Conservation (phyloP, 2,888 invertebrate species). For the Altica lythri region DNA sequence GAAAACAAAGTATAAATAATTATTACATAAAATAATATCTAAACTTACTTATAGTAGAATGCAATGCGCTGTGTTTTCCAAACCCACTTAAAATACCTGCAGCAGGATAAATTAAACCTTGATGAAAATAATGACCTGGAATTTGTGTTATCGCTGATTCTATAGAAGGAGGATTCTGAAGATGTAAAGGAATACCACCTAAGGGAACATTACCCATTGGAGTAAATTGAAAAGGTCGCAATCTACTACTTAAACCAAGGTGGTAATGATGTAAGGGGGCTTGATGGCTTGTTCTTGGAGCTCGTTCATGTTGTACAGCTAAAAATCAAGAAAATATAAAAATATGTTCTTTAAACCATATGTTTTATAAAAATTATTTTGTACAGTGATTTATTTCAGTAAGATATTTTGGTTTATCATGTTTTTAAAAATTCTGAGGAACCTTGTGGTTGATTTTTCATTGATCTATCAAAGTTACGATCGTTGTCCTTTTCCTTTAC, state of each 20-base stretch:
- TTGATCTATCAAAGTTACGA: too few relatives aligned
- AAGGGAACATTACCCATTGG: conserved; percentile 45
- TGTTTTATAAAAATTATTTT: too few relatives aligned
- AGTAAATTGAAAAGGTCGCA: conserved; percentile 47
- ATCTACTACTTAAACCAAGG: conserved; percentile 47
- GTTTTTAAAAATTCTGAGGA: too few relatives aligned
- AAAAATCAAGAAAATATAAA: conserved; percentile 38
- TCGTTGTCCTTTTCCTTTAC: too few relatives aligned
- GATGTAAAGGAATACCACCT: conserved; percentile 49
- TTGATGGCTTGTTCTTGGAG: conserved; percentile 66
- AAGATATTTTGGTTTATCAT: too few relatives aligned
- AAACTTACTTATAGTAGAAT: conserved; percentile 36
- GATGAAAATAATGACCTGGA: conserved; percentile 49
- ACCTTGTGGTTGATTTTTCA: too few relatives aligned
- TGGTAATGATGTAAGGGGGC: conserved; percentile 52
- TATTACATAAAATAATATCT: not conserved
- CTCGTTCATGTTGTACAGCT: conserved; percentile 92
- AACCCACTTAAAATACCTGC: conserved; percentile 53
- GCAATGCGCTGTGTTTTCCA: conserved; percentile 48
- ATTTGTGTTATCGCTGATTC: conserved; percentile 37
- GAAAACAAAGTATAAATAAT: not conserved
- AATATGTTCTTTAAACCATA: too few relatives aligned
- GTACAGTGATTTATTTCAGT: too few relatives aligned
- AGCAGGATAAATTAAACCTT: conserved; percentile 52
- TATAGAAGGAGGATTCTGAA: conserved; percentile 44